A percentile compares a stretch with the other conserved stretches of the same genome.
phyloP scores from a whole-genome alignment of 2,797 vertebrate genomes.

The Eidolon dupreanum region DNA sequence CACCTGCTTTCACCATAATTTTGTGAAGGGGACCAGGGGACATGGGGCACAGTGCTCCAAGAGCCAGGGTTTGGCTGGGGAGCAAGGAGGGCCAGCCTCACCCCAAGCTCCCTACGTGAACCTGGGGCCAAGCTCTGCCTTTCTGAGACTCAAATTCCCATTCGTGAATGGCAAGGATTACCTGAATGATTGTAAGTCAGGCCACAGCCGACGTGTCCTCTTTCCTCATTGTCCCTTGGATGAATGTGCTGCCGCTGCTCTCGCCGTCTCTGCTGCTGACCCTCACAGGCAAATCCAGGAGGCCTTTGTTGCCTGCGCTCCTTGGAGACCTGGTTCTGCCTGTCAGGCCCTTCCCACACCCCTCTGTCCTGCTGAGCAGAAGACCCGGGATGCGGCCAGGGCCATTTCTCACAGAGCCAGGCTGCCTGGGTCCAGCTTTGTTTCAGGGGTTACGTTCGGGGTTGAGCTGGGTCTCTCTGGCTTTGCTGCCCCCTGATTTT shows the following conservation, averaged over 20 bases:
- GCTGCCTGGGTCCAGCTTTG: not conserved
- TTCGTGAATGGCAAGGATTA: not conserved
- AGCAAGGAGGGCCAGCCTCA: not conserved
- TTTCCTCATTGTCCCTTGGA: not conserved
- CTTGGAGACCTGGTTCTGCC: not conserved
- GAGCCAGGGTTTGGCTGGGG: not conserved
- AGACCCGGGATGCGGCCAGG: not conserved
- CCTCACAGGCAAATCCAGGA: not conserved
- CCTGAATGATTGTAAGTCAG: rapidly evolving
- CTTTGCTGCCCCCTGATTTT: not conserved
- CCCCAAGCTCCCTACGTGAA: not conserved
- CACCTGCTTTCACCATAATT: constrained; percentile 62
- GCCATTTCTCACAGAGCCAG: rapidly evolving
- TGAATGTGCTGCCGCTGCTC: not conserved
- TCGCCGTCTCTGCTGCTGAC: not conserved
- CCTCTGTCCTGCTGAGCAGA: not conserved
- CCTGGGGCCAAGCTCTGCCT: not conserved
- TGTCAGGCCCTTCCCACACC: not conserved
- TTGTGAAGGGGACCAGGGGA: not conserved
- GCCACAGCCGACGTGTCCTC: not conserved
- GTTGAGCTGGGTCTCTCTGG: not conserved
- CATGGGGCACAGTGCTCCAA: not conserved
- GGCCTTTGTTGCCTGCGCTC: not conserved
- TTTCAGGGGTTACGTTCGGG: not conserved
- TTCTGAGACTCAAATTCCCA: not conserved